Conservation (phyloP, 2,888 invertebrate species). For the Tuta absoluta region DNA sequence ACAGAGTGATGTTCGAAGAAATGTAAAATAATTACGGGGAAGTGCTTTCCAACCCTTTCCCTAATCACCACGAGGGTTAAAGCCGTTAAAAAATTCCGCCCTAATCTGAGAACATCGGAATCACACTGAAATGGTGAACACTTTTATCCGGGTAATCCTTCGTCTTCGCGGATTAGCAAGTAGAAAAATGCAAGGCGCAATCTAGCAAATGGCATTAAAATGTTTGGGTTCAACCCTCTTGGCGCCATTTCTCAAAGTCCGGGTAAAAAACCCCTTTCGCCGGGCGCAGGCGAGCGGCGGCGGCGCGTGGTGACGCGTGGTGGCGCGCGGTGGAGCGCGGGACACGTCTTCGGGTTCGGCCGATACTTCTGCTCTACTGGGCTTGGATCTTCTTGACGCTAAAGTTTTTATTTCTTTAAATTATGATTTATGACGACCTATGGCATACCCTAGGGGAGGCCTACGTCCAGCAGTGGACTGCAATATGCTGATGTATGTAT, state of each 20-base stretch:
- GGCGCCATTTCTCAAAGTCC: conserved; percentile 78
- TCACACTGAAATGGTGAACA: conserved; percentile 77
- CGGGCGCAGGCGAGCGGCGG: conserved; percentile 34
- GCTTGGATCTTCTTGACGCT: conserved; percentile 59
- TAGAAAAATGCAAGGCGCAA: conserved; percentile 80
- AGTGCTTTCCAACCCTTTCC: conserved; percentile 73
- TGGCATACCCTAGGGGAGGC: too few relatives aligned
- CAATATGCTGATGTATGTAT: too few relatives aligned
- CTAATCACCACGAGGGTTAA: conserved; percentile 66
- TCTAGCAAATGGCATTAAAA: conserved; percentile 82
- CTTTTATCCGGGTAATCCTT: conserved; percentile 75
- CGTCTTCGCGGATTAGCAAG: conserved; percentile 78
- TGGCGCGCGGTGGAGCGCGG: conserved; percentile 70
- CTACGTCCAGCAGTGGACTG: too few relatives aligned
- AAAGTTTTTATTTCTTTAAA: conserved; percentile 34
- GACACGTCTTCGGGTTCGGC: conserved; percentile 77
- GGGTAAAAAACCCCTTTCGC: conserved; percentile 72
- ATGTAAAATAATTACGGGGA: conserved; percentile 75
- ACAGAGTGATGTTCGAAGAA: conserved; percentile 58
- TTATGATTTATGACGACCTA: too few relatives aligned
- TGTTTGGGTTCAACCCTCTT: conserved; percentile 76
- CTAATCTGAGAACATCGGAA: conserved; percentile 71
- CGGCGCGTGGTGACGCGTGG: too few relatives aligned
- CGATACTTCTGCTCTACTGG: conserved; percentile 48
- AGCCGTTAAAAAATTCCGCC: conserved; percentile 71